phyloP scores from a whole-genome alignment of 2,797 vertebrate genomes.

The Poecilia picta region DNA sequence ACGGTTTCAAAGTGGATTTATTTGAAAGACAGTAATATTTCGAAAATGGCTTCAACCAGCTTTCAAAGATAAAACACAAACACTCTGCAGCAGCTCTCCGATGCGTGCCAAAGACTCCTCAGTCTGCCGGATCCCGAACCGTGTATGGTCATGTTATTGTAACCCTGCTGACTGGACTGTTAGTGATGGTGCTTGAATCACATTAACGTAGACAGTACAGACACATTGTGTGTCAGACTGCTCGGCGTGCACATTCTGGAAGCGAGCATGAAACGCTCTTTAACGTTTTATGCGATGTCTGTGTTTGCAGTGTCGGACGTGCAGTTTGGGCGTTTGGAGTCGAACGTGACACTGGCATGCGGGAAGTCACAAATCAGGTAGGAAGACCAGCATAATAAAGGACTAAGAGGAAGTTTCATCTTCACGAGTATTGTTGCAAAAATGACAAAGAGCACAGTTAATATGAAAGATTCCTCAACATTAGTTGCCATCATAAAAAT shows the following conservation, averaged over 20 bases:
- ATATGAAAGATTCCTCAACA: neutral
- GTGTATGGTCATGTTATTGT: conserved; percentile 74
- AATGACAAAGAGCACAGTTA: neutral
- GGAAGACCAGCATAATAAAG: conserved; percentile 18
- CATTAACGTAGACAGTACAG: conserved; percentile 36
- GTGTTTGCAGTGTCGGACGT: conserved; percentile 77
- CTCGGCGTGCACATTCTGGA: conserved; percentile 17
- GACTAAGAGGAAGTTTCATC: neutral
- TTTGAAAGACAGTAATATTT: conserved; percentile 27
- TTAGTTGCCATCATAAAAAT: neutral
- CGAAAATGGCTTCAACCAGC: conserved; percentile 22
- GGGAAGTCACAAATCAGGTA: conserved; percentile 73
- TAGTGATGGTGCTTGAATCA: conserved; percentile 51
- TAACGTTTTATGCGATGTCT: conserved; percentile 41
- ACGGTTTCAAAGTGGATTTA: conserved; percentile 8
- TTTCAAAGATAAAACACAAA: conserved; percentile 19
- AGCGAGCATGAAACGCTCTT: conserved; percentile 23
- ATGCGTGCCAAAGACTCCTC: conserved; percentile 31
- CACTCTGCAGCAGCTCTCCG: conserved; percentile 32
- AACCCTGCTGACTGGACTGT: conserved; percentile 39
- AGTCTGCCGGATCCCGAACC: conserved; percentile 42
- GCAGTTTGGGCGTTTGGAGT: conserved; percentile 77
- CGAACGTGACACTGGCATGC: conserved; percentile 80
- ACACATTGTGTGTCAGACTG: conserved; percentile 33
- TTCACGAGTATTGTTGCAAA: neutral